Base-by-base conservation (phyloP, 2,797 vertebrate species). In the Scyliorhinus canicula region DNA sequence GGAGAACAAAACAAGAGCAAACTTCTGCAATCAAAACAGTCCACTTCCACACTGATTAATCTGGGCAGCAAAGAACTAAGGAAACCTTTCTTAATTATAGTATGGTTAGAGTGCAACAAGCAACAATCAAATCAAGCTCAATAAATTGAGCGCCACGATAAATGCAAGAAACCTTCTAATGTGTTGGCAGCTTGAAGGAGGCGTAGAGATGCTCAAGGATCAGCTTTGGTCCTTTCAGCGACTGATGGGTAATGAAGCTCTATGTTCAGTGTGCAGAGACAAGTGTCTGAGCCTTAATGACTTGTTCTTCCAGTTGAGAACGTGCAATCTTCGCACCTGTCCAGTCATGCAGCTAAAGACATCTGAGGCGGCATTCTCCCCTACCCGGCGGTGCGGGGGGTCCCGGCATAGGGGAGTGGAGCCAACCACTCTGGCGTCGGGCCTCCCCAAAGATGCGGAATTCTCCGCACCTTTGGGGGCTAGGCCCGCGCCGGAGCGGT, bases 51-150 rank as follows among this genome's bases (percentile, higher is more conserved):
- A 60, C 31, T 90, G 55, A 90, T 60, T 60, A 60, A 90, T 60
- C 35, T 40, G 35, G 57, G 2, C 88, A 91, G 60, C 24, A 44
- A 19, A 26, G 40, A 91, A 91, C 88, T 91, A 60, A 91, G 65
- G 9, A 11, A 63, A 63, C 24, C 88, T 65, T 63, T 65, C 57
- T 11, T 44, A 91, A 91, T 91, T 91, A 91, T 40, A 44, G 8
- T 12, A 0, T 8, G 24, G 19, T 65, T 65, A 91, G 60, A 91
- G 3, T 35, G 63, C 88, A 91, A 6, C 35, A 44, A 44, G 7
- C 35, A 91, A 91, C 60, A 44, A 65, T 65, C 88, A 91, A 91
- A 65, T 91, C 88, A 91, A 65, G 8, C 16, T 91, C n/a, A 65
- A 24, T 44, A 65, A 63, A 65, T 65, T 91, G 40, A 44, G 60